phyloP scores from a whole-genome alignment of 2,888 invertebrate genomes.

The Campoplex nolae region DNA sequence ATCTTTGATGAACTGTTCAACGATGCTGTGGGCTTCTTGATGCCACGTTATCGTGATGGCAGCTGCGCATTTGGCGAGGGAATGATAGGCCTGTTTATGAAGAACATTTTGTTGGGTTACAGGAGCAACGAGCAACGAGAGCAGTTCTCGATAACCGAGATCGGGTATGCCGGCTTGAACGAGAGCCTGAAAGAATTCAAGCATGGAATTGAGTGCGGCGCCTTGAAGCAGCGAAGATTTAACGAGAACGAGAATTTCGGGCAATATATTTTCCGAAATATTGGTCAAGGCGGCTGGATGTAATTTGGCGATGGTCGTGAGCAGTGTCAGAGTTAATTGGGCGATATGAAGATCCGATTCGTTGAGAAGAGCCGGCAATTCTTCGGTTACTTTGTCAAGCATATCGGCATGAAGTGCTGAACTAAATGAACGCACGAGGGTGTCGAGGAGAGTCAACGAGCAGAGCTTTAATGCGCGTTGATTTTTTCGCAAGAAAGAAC shows the following conservation, averaged over 20 bases:
- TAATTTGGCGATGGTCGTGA: conserved; percentile 92
- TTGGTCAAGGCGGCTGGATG: conserved; percentile 92
- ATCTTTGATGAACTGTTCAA: conserved; percentile 89
- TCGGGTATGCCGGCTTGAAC: conserved; percentile 93
- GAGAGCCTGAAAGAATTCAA: conserved; percentile 96
- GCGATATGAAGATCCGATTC: conserved; percentile 99
- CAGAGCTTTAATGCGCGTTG: conserved; percentile 97
- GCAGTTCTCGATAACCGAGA: conserved; percentile 92
- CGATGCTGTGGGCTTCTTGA: conserved; percentile 89
- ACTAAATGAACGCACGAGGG: conserved; percentile 95
- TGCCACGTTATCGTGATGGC: conserved; percentile 94
- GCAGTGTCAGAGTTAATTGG: conserved; percentile 93
- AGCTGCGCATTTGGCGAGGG: conserved; percentile 98
- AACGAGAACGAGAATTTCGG: conserved; percentile 93
- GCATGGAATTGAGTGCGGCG: conserved; percentile 94
- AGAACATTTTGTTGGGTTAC: conserved; percentile 84
- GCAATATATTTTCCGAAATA: conserved; percentile 91
- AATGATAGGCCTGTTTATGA: conserved; percentile 94
- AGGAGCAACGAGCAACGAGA: conserved; percentile 91
- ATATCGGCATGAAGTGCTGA: conserved; percentile 89
- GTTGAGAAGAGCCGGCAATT: conserved; percentile 95
- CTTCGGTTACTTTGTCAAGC: conserved; percentile 92
- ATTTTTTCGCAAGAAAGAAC: conserved; percentile 98
- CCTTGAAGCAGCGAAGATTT: conserved; percentile 97
- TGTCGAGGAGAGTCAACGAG: conserved; percentile 95